phyloP scores from a whole-genome alignment of 1,140 invertebrate genomes.

The Lepidurus apus region DNA sequence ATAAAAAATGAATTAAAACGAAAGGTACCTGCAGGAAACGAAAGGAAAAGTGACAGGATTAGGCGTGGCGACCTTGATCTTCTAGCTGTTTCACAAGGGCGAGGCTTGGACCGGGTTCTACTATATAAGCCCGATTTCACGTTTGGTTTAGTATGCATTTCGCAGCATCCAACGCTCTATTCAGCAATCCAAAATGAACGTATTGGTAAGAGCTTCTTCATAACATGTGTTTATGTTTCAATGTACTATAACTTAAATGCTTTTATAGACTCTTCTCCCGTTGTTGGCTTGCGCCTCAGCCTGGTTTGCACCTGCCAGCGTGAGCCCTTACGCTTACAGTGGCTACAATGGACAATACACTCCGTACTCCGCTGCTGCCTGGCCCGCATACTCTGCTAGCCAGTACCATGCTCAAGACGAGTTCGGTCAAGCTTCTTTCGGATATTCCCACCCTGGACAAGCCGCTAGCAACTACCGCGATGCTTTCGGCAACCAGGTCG shows the following conservation, averaged over 20 bases:
- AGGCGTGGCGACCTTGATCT: constrained; percentile 6
- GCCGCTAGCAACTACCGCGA: constrained; percentile 45
- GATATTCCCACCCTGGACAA: constrained; percentile 52
- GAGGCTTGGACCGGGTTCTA: not conserved
- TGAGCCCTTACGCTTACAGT: not conserved
- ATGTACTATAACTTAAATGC: not conserved
- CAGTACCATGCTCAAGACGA: constrained; percentile 58
- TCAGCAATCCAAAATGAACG: constrained; percentile 30
- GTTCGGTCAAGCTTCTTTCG: constrained; percentile 54
- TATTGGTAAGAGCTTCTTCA: constrained; percentile 28
- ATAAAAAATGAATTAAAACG: no score
- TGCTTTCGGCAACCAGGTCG: constrained; percentile 34
- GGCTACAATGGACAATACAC: not conserved
- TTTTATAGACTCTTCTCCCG: not conserved
- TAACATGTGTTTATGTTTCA: not conserved
- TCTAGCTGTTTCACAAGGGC: not conserved
- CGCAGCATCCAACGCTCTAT: not conserved
- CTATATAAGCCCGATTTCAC: not conserved
- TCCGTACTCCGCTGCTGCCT: not conserved
- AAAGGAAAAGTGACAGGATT: no score
- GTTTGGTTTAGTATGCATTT: not conserved
- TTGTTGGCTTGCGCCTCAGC: constrained; percentile 31
- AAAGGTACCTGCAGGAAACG: no score
- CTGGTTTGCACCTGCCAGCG: not conserved
- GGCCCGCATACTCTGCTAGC: constrained; percentile 34